Conservation (phyloP, 2,888 invertebrate genomes). For the Drosophila formosana region DNA sequence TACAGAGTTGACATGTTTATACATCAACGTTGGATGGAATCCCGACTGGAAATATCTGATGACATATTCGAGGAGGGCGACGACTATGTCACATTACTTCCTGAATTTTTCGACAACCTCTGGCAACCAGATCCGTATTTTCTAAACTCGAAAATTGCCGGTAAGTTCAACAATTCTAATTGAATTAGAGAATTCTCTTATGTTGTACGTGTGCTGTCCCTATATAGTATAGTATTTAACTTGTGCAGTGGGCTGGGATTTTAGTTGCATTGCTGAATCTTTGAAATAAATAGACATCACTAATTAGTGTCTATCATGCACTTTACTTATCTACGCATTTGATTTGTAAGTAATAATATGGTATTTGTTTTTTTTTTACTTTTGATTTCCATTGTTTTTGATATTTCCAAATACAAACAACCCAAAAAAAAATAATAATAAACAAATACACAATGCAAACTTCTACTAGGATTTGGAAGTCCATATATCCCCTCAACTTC, state of each 20-base stretch:
- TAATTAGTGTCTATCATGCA: conserved; percentile 9
- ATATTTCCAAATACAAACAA: conserved; percentile 49
- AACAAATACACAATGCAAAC: conserved; percentile 64
- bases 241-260: conserved; percentile 24
- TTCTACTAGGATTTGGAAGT: conserved; percentile 84
- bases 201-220: background rate
- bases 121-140: conserved; percentile 96
- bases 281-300: conserved; percentile 16
- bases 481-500: conserved; percentile 83
- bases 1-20: conserved; percentile 93
- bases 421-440: conserved; percentile 20
- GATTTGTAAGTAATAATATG: conserved; percentile 76
- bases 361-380: conserved; percentile 53
- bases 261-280: conserved; percentile 21
- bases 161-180: conserved; percentile 85
- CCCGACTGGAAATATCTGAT: conserved; percentile 90
- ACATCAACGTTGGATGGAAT: conserved; percentile 92
- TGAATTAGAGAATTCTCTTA: background rate
- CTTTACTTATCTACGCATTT: conserved; percentile 36
- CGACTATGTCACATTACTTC: conserved; percentile 92
- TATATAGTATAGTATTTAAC: conserved; percentile 2
- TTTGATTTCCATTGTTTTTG: conserved; percentile 65
- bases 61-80: conserved; percentile 93
- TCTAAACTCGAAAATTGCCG: conserved; percentile 93
- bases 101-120: conserved; percentile 93